A percentile compares a stretch with the other conserved stretches of the same genome.
These are phyloP conservation scores for Yoshiicerus persimilis DNA, from an alignment of 1,140 invertebrate species.

Conservation along the genomic window DNA sequence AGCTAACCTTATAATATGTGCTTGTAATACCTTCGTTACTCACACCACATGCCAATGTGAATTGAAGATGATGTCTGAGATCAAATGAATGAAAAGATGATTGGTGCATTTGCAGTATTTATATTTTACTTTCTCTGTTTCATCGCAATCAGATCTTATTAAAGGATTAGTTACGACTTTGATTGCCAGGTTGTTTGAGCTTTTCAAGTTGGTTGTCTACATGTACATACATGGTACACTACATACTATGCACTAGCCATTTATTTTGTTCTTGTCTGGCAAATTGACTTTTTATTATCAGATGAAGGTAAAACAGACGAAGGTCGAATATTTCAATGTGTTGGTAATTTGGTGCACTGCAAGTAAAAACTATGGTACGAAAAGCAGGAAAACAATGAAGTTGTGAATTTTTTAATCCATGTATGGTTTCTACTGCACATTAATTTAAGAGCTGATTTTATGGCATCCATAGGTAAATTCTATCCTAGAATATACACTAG, in stretches of 20 bases:
- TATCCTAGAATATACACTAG: no score
- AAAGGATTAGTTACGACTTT: background rate
- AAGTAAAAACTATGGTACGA: background rate
- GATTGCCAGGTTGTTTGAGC: background rate
- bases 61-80: background rate
- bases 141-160: background rate
- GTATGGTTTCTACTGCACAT: no score
- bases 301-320: background rate
- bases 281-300: background rate
- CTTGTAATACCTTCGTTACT: background rate
- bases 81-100: background rate
- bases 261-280: no score
- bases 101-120: background rate
- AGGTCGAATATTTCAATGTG: background rate
- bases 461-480: no score
- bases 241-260: no score
- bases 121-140: background rate
- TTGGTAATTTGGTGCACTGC: background rate
- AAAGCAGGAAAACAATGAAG: no score
- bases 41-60: background rate
- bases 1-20: background rate
- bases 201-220: background rate
- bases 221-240: background rate
- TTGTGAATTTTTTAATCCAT: no score
- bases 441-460: no score